Conservation (phyloP, 2,113 vertebrate genomes). For the Sardina pilchardus region DNA sequence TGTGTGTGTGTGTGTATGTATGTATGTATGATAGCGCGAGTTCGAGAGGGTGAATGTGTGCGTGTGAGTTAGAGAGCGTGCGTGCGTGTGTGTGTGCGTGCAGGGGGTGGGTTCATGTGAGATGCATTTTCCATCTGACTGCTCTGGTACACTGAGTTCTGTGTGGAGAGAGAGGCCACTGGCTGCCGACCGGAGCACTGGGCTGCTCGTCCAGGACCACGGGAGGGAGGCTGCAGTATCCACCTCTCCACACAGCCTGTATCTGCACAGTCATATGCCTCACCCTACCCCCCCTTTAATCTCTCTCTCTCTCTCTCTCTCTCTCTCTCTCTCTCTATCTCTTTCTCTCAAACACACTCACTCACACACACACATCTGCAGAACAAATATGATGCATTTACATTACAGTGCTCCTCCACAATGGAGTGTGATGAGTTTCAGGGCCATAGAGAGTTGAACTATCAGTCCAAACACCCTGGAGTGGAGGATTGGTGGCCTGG, state of each 20-base stretch:
- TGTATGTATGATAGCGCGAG: neutral
- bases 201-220: neutral
- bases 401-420: neutral
- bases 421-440: neutral
- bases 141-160: conserved; percentile 33
- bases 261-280: neutral
- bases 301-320: neutral
- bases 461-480: too few relatives aligned
- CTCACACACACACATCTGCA: conserved; percentile 25
- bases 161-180: conserved; percentile 31
- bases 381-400: neutral
- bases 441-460: too few relatives aligned
- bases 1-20: neutral
- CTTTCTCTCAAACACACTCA: neutral
- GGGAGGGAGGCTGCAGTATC: neutral
- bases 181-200: neutral
- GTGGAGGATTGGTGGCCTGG: too few relatives aligned
- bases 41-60: neutral
- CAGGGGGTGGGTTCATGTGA: neutral
- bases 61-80: neutral
- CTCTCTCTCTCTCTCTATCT: neutral
- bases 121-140: conserved; percentile 40
- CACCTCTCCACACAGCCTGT: neutral
- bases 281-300: neutral
- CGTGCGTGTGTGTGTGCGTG: neutral